These are phyloP conservation scores for Agriopis aurantiaria DNA, from an alignment of 2,888 invertebrate genomes.

Conservation along the genomic window DNA sequence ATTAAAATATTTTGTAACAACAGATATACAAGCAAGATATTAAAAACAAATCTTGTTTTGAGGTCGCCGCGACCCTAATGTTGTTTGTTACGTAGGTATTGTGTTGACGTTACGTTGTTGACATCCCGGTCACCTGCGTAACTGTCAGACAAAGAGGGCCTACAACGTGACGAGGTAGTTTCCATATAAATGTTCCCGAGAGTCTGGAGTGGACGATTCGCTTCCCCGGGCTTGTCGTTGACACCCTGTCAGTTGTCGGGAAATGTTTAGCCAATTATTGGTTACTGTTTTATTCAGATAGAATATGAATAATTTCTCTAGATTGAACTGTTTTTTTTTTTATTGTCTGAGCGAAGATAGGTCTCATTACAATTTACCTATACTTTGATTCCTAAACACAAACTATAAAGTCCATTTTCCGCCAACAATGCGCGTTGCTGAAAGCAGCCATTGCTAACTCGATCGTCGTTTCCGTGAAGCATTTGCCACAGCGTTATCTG, in stretches of 20 bases:
- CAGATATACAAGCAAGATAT: conserved; percentile 23
- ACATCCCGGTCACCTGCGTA: conserved; percentile 27
- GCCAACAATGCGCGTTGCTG: conserved; percentile 27
- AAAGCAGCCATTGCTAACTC: conserved; percentile 1
- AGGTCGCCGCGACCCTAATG: conserved; percentile 33
- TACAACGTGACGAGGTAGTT: conserved; percentile 19
- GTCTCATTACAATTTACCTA: too few relatives aligned
- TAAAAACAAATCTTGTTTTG: conserved; percentile 32
- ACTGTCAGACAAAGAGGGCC: conserved; percentile 27
- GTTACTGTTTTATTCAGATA: conserved; percentile 3
- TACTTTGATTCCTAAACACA: too few relatives aligned
- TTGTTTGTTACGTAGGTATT: conserved; percentile 23
- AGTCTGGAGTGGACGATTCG: conserved; percentile 37
- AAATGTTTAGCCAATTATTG: conserved; percentile 2
- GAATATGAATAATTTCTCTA: background rate
- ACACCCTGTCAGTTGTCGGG: conserved; percentile 37
- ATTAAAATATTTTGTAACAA: conserved; percentile 16
- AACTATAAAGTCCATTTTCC: conserved; percentile 34
- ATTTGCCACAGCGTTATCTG: conserved; percentile 54
- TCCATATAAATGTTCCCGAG: conserved; percentile 37
- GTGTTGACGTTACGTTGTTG: conserved; percentile 15
- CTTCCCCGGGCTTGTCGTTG: conserved; percentile 37
- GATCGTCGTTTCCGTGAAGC: conserved; percentile 56
- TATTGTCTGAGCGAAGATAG: too few relatives aligned
- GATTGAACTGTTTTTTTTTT: too few relatives aligned